These are phyloP conservation scores for Beaufortia kweichowensis DNA, from an alignment of 2,113 vertebrate species.

Conservation along the genomic window DNA sequence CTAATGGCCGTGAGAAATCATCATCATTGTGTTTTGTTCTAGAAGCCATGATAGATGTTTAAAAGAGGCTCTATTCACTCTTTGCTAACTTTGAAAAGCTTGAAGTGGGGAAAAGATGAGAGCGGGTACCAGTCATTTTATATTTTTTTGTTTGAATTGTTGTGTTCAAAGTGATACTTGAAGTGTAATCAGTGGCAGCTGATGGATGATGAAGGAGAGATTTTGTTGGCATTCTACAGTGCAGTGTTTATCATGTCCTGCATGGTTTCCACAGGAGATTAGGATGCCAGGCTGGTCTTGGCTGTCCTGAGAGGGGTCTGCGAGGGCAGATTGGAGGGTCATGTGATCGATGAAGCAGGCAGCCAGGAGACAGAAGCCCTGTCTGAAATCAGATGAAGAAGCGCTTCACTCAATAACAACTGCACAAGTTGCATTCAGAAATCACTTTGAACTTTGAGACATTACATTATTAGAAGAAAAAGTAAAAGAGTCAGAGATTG, in stretches of 20 bases:
- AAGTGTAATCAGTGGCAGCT: not conserved
- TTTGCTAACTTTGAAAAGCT: not conserved
- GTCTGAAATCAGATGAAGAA: conserved; percentile 37
- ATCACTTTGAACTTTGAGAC: conserved; percentile 31
- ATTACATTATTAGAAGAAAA: not conserved
- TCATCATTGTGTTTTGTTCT: not conserved
- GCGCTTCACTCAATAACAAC: conserved; percentile 32
- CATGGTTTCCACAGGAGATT: not conserved
- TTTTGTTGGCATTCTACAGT: not conserved
- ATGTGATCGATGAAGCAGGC: conserved; percentile 45
- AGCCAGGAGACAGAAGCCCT: not conserved
- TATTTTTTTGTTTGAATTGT: too few relatives aligned
- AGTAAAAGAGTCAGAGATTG: not conserved
- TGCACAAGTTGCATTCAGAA: conserved; percentile 38
- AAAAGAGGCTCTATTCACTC: not conserved
- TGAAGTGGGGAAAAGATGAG: not conserved
- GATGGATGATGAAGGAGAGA: not conserved
- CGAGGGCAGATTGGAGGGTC: conserved; percentile 12
- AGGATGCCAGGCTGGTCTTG: conserved; percentile 20
- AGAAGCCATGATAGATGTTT: conserved; percentile 22
- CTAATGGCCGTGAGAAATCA: conserved; percentile 15
- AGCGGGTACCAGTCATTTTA: too few relatives aligned
- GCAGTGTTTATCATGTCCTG: not conserved
- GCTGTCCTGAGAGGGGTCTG: conserved; percentile 31
- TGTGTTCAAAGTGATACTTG: not conserved